phyloP scores from a whole-genome alignment of 2,797 vertebrate species.

The Squalus acanthias region DNA sequence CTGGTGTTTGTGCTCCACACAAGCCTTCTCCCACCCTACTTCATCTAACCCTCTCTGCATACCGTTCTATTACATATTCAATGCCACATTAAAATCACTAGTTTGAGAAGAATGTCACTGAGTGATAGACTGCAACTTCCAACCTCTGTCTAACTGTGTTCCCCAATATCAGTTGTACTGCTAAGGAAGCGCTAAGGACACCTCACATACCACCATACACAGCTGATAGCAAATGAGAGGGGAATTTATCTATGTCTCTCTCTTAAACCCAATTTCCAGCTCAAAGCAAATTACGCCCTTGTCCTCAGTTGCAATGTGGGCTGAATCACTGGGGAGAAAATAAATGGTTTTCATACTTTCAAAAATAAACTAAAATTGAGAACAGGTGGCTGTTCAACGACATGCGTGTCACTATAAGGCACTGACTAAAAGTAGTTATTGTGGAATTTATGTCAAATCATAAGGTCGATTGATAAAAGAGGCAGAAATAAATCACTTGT shows the following conservation, averaged over 20 bases:
- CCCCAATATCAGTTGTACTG: background rate
- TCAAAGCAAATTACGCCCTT: background rate
- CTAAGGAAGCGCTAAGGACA: background rate
- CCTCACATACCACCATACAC: background rate
- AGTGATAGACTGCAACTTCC: background rate
- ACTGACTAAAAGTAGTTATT: slow-evolving; percentile 38
- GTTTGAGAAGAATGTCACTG: background rate
- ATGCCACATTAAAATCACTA: background rate
- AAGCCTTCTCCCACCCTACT: background rate
- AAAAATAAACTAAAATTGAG: slow-evolving; percentile 1
- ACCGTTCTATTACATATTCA: background rate
- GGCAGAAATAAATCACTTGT: slow-evolving; percentile 61
- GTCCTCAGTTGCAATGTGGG: background rate
- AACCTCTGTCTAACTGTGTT: background rate
- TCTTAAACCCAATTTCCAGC: background rate
- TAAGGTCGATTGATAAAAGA: slow-evolving; percentile 59
- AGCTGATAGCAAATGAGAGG: background rate
- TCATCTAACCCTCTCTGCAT: background rate
- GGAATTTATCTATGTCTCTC: background rate
- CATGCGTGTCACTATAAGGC: background rate
- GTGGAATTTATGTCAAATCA: slow-evolving; percentile 61
- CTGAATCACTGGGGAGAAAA: background rate
- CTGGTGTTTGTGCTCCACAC: background rate
- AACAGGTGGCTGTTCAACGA: slow-evolving; percentile 26
- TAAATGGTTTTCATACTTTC: background rate